phyloP scores from a whole-genome alignment of 2,113 vertebrate genomes.

The Tetrao urogallus region DNA sequence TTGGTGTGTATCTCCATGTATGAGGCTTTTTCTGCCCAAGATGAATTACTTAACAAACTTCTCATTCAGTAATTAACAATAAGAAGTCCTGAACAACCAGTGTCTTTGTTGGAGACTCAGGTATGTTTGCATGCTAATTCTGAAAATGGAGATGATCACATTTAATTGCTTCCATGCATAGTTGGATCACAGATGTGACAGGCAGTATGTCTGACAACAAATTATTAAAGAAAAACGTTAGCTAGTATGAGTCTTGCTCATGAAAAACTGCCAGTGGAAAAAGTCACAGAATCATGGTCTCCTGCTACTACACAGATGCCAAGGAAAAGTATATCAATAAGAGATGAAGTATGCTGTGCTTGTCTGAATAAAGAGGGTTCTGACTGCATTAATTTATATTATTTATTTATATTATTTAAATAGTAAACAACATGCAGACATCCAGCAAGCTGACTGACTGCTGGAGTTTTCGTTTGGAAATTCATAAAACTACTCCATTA shows the following conservation, averaged over 20 bases:
- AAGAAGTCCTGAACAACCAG: neutral
- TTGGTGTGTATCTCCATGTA: neutral
- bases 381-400: slow-evolving; percentile 10
- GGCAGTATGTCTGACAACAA: slow-evolving; percentile 46
- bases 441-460: neutral
- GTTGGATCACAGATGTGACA: slow-evolving; percentile 27
- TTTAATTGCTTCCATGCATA: slow-evolving; percentile 44
- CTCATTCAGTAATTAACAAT: neutral
- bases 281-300: slow-evolving; percentile 34
- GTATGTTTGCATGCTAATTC: neutral
- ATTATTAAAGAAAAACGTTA: slow-evolving; percentile 63
- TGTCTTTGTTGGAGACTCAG: neutral
- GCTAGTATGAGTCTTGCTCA: slow-evolving; percentile 39
- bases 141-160: slow-evolving; percentile 8
- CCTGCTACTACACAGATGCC: slow-evolving; percentile 27
- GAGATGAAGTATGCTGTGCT: neutral
- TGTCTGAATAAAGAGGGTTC: slow-evolving; percentile 29
- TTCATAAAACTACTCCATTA: slow-evolving; percentile 19
- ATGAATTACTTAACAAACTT: neutral
- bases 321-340: slow-evolving; percentile 39
- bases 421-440: slow-evolving; percentile 22
- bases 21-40: neutral
- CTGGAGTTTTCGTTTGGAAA: slow-evolving; percentile 5
- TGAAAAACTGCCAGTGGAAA: slow-evolving; percentile 48
- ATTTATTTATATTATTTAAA: slow-evolving; percentile 49